Base-by-base conservation (phyloP, 1,140 invertebrate genomes). In the Littorina saxatilis region DNA sequence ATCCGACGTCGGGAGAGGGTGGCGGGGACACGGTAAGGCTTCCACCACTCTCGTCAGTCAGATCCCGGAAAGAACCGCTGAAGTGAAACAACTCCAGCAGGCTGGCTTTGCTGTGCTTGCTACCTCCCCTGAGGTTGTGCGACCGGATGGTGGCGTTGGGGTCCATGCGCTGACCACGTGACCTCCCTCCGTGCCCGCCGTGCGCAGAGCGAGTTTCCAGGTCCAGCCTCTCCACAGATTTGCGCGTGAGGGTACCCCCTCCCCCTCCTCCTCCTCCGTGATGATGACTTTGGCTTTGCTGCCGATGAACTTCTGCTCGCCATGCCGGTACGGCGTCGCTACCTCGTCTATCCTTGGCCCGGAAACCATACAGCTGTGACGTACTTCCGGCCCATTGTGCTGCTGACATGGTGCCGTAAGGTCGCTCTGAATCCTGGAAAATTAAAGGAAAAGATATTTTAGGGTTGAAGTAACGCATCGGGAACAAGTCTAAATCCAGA, bases 91-190 rank as follows among this genome's bases (percentile, higher is more conserved):
- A 80, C 68, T 88, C 88, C 85, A 88, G 85, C 15, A 84, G 84
- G 27, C 79, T 86, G 1, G 75, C 40, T 20, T 72, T 63, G 37
- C 82, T 82, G n/a, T n/a, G n/a, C n/a, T n/a, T n/a, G n/a, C n/a
- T n/a, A n/a, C n/a, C n/a, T 37, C 85, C 86, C n/a, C 87, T 80
- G 5, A 89, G 78, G 73, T 90, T 90, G 66, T 91, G 89, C 50
- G 86, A 87, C 15, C 90, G 87, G 40, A 90, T 84, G 17, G 90
- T 90, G 39, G 87, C 87, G 83, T 91, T 91, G 17, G 84, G 85
- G 68, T 89, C 86, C 13, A 88, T 61, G 52, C 87, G 82, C 17
- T 89, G 76, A 70, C 82, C 85, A 20, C 66, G 43, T 5, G 77
- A 68, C 43, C n/a, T 55, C 1, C 39, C 11, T 9, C 23, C 29